Conservation (phyloP, 2,797 vertebrate species). For the Sarcophilus harrisii region DNA sequence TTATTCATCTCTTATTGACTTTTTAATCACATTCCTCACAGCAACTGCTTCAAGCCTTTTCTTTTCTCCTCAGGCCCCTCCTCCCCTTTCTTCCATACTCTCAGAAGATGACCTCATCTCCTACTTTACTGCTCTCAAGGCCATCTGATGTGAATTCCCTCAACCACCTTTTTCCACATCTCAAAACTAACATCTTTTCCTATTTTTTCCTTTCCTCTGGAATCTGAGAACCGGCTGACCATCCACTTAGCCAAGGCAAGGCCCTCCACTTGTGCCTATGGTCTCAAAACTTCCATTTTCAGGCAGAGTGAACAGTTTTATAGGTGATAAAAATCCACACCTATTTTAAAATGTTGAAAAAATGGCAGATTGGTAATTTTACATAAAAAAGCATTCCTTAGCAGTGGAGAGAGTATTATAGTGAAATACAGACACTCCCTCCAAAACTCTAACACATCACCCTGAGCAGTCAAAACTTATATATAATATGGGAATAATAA, state of each 20-base stretch:
- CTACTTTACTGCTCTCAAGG: neutral
- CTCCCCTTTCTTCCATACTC: neutral
- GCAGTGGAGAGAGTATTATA: neutral
- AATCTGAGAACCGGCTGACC: neutral
- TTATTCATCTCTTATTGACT: slow-evolving; percentile 12
- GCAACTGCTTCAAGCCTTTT: neutral
- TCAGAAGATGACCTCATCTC: neutral
- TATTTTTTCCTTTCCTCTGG: neutral
- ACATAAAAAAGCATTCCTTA: neutral
- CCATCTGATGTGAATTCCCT: neutral
- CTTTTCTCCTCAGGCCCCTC: neutral
- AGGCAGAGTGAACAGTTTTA: neutral
- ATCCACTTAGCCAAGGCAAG: neutral
- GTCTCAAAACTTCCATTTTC: neutral
- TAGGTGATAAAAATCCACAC: neutral
- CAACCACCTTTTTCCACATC: neutral
- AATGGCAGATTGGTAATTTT: neutral
- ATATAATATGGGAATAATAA: neutral
- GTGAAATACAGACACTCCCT: neutral
- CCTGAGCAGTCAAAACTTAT: neutral
- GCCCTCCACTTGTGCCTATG: neutral
- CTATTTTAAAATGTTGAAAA: neutral
- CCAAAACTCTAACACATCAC: neutral
- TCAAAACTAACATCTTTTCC: neutral
- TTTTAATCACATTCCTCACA: slow-evolving; percentile 11